These are phyloP conservation scores for Pomacea canaliculata DNA, from an alignment of 2,888 invertebrate species.

Conservation along the genomic window DNA sequence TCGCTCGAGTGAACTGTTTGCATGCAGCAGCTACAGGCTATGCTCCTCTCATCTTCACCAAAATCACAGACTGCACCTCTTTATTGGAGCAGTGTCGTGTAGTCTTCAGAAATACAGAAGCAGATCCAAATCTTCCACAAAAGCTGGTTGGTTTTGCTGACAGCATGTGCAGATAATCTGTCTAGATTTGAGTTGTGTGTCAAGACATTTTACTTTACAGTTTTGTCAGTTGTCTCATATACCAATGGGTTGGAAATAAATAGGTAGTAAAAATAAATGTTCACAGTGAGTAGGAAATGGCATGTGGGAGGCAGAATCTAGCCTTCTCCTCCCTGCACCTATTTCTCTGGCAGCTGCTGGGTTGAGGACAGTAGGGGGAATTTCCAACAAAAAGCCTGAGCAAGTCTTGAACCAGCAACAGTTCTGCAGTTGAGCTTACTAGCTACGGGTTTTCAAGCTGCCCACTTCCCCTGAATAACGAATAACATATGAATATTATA, in stretches of 20 bases:
- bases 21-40: slow-evolving; percentile 62
- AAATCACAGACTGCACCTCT: slow-evolving; percentile 39
- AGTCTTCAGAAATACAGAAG: slow-evolving; percentile 53
- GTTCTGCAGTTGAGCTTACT: no score
- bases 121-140: slow-evolving; percentile 37
- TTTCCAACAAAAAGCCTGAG: no score
- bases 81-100: slow-evolving; percentile 49
- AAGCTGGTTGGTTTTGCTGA: slow-evolving; percentile 14
- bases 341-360: no score
- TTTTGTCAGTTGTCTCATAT: not conserved
- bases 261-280: not conserved
- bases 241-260: not conserved
- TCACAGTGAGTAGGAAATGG: not conserved
- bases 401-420: no score
- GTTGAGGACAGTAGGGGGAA: no score
- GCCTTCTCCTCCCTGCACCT: no score
- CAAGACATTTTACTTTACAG: not conserved
- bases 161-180: not conserved
- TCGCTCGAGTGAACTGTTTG: slow-evolving; percentile 56
- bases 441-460: no score
- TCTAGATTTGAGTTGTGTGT: not conserved
- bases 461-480: no score
- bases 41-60: slow-evolving; percentile 60
- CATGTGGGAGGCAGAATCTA: no score
- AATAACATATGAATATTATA: no score